phyloP scores from a whole-genome alignment of 2,888 invertebrate genomes.

The Prosopocoilus inquinatus region DNA sequence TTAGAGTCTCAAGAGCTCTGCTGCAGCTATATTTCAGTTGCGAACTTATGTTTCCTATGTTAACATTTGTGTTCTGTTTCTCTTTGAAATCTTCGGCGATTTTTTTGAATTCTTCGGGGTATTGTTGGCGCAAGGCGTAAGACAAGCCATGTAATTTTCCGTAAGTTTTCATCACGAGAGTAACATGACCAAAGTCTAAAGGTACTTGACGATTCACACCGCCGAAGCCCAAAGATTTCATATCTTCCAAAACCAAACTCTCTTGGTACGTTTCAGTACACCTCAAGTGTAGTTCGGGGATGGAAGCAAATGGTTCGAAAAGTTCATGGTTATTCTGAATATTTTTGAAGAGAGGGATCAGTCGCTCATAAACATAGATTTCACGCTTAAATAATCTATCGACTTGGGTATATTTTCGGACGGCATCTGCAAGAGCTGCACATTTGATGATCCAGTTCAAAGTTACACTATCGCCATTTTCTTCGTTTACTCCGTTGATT shows the following conservation, averaged over 20 bases:
- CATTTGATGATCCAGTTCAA: slow-evolving; percentile 37
- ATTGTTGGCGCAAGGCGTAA: slow-evolving; percentile 33
- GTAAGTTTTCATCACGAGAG: slow-evolving; percentile 32
- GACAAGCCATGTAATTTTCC: slow-evolving; percentile 39
- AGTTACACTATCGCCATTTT: slow-evolving; percentile 4
- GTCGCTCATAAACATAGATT: slow-evolving; percentile 32
- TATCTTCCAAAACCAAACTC: slow-evolving; percentile 32
- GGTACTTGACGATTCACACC: slow-evolving; percentile 23
- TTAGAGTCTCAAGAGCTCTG: slow-evolving; percentile 10
- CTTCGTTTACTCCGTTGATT: slow-evolving; percentile 17
- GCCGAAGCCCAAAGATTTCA: slow-evolving; percentile 31
- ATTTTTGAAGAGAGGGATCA: slow-evolving; percentile 31
- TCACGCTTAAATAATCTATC: slow-evolving; percentile 34
- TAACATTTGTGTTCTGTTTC: slow-evolving; percentile 21
- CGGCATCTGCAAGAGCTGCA: slow-evolving; percentile 28
- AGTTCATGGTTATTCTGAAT: slow-evolving; percentile 27
- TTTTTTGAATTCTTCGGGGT: slow-evolving; percentile 29
- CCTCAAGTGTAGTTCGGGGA: slow-evolving; percentile 23
- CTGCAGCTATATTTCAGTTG: slow-evolving; percentile 12
- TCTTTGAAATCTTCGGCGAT: slow-evolving; percentile 25
- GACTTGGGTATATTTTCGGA: slow-evolving; percentile 31
- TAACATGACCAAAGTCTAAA: slow-evolving; percentile 33
- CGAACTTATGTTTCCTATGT: slow-evolving; percentile 5
- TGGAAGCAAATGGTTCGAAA: slow-evolving; percentile 22
- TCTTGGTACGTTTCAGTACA: slow-evolving; percentile 28